Conservation (phyloP, 1,140 invertebrate genomes). For the Calliphora vicina region DNA sequence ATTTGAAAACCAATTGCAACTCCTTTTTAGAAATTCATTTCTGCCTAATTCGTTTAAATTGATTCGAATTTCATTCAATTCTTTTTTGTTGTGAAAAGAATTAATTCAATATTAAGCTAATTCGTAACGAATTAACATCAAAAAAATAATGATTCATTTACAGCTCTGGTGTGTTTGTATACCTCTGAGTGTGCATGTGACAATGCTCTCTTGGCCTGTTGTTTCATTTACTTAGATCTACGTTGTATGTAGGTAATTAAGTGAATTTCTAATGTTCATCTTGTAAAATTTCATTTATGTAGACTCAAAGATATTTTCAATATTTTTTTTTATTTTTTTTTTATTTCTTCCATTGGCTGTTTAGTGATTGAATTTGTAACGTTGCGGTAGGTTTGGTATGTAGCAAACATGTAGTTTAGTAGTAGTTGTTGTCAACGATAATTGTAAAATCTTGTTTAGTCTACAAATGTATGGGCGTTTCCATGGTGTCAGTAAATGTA, state of each 20-base stretch:
- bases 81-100: too few relatives aligned
- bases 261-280: conserved; percentile 1
- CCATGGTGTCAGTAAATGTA: neutral
- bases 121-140: too few relatives aligned
- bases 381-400: conserved; percentile 32
- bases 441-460: neutral
- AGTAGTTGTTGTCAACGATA: neutral
- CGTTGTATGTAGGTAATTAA: neutral
- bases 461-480: neutral
- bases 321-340: neutral
- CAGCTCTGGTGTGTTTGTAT: too few relatives aligned
- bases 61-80: too few relatives aligned
- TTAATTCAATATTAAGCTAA: too few relatives aligned
- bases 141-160: too few relatives aligned
- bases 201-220: too few relatives aligned
- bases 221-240: too few relatives aligned
- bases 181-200: too few relatives aligned
- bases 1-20: too few relatives aligned
- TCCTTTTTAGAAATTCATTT: too few relatives aligned
- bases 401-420: neutral
- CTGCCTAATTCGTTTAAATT: too few relatives aligned
- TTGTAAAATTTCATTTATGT: neutral
- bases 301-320: conserved; percentile 3
- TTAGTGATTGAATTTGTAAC: neutral
- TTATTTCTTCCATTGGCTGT: neutral